Evolutionary conservation across 2,888 invertebrate species (phyloP), one percentile per base, ranked within the genome.

Genomic region (Tenthredo distinguenda): DNA sequence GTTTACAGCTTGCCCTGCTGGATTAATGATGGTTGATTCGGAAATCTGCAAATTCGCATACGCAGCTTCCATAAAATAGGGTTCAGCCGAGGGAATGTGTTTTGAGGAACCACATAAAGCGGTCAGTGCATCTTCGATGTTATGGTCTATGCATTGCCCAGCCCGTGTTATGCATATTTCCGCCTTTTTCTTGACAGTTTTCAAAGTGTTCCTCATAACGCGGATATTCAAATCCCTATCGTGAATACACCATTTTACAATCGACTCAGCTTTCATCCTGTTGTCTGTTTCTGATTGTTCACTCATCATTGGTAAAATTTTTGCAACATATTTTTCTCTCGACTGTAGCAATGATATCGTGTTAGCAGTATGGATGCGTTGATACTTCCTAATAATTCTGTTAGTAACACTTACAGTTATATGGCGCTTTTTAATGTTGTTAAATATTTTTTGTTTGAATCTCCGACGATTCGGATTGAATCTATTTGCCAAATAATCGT

Each of bases 71-170:
- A 71, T 12, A 83, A 86, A 88, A 72, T 85, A 87, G 58, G 83
- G 34, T 77, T 88, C 87, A 3, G 86, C 43, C 9, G 86, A 76
- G n/a, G 86, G 40, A 47, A n/a, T 86, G 84, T 88, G 88, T 26
- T 77, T 84, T 40, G 85, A 79, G 34, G 1, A 0, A 26, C 85
- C 86, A 79, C 87, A 87, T 15, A 87, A 37, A 84, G 85, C 58
- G 7, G 31, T 68, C 12, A 88, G 31, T 65, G 7, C 71, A 37
- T 62, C 12, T 0, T 68, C 47, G 37, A 68, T 37, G 2, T n/a
- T 21, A 18, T 65, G n/a, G n/a, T n/a, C n/a, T n/a, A n/a, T n/a
- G n/a, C n/a, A n/a, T n/a, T n/a, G n/a, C n/a, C n/a, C n/a, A n/a
- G n/a, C n/a, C n/a, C n/a, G n/a, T n/a, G n/a, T n/a, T n/a, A n/a